These are phyloP conservation scores for Meganola albula DNA, from an alignment of 2,888 invertebrate species.

Conservation along the genomic window DNA sequence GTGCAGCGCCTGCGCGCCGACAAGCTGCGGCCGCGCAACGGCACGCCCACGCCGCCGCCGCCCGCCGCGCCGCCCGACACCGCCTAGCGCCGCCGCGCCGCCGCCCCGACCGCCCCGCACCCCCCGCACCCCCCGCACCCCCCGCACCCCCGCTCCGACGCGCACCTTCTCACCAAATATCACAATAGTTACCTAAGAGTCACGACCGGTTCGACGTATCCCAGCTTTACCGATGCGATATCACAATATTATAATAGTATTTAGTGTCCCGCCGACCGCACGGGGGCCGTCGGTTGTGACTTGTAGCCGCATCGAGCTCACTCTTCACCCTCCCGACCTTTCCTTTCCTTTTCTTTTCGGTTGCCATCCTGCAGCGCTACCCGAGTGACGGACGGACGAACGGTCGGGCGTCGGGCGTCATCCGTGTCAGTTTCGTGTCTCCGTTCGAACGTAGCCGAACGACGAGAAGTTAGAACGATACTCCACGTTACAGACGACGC, in stretches of 20 bases:
- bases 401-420: conserved; percentile 2
- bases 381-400: neutral
- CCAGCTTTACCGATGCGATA: conserved; percentile 73
- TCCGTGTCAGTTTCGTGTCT: conserved; percentile 7
- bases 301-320: conserved; percentile 32
- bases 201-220: conserved; percentile 71
- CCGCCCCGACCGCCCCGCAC: conserved; percentile 54
- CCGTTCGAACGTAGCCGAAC: conserved; percentile 14
- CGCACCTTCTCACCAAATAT: conserved; percentile 65
- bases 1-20: conserved; percentile 70
- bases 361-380: too few relatives aligned
- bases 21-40: conserved; percentile 62
- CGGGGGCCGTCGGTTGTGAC: conserved; percentile 33
- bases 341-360: neutral
- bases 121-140: conserved; percentile 26
- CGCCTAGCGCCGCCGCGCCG: conserved; percentile 26
- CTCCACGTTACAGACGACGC: conserved; percentile 41
- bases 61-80: conserved; percentile 40
- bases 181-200: conserved; percentile 75
- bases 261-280: conserved; percentile 34
- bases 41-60: conserved; percentile 56
- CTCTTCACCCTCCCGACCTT: neutral
- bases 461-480: conserved; percentile 24
- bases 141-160: conserved; percentile 34
- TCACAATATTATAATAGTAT: conserved; percentile 57